Base-by-base conservation (phyloP, 2,113 vertebrate genomes). In the Etia nguti region DNA sequence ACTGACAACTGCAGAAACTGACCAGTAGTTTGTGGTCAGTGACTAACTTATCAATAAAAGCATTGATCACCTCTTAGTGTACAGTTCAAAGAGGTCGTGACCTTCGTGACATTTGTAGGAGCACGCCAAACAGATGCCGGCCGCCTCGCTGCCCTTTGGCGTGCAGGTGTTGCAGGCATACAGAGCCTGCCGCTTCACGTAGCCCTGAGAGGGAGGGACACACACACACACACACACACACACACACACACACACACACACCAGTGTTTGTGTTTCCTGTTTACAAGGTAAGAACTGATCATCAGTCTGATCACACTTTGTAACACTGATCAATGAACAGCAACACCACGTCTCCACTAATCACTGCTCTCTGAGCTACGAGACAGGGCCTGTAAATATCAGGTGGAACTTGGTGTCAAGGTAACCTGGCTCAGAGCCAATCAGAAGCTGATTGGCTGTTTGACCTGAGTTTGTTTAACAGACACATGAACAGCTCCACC, bases 41-140 rank as follows among this genome's bases (percentile, higher is more conserved):
- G 55, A 80, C n/a, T 22, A 54, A 80, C 31, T 10, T 9, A 36
- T 55, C n/a, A 34, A 11, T 43, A 86, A 48, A 3, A 9, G 41
- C 38, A 73, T 2, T 6, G 3, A 31, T 89, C 52, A 98, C 98
- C 98, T 98, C 94, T 99, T 99, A 79, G 98, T 99, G 94, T 99
- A 99, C 2, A 99, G 96, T 89, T 99, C 98, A 82, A 98, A 99
- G 10, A 99, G 96, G 57, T 98, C 97, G 73, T 99, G 98, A 8
- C 97, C 97, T 84, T 98, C 98, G 6, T 99, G 98, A 87, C 98
- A 99, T 90, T 98, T 98, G 83, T 99, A 99, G 48, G 98, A 99
- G 94, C 98, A 99, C n/a, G 98, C 98, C 75, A 99, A 93, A 90
- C 98, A 99, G 83, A 99, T 96, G 2, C 98, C 98, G 2, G 98